phyloP scores from a whole-genome alignment of 2,888 invertebrate genomes.

The Glaucopsyche alexis region DNA sequence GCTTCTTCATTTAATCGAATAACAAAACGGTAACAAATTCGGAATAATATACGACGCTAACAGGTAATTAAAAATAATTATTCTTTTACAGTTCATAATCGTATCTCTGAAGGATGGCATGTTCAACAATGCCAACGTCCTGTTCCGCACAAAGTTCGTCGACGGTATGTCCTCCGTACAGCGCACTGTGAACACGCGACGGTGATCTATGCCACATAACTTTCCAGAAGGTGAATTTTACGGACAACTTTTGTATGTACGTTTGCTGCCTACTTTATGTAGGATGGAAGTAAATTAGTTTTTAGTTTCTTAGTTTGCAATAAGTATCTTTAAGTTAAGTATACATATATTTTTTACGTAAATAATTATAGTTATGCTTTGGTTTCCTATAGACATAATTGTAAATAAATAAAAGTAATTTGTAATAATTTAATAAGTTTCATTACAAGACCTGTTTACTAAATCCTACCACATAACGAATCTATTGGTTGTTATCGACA shows the following conservation, averaged over 20 bases:
- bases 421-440: neutral
- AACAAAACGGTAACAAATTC: too few relatives aligned
- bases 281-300: neutral
- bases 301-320: neutral
- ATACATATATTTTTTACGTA: neutral
- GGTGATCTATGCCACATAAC: constrained; percentile 34
- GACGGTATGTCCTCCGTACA: constrained; percentile 96
- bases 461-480: too few relatives aligned
- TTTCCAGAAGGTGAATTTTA: neutral
- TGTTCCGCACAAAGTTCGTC: constrained; percentile 95
- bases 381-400: neutral
- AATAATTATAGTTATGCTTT: neutral
- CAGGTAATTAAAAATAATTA: too few relatives aligned
- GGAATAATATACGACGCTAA: too few relatives aligned
- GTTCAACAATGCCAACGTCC: constrained; percentile 99
- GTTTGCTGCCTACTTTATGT: neutral
- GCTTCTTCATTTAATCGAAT: too few relatives aligned
- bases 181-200: constrained; percentile 73
- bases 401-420: constrained; percentile 11
- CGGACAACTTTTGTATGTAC: neutral
- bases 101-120: constrained; percentile 99
- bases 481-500: too few relatives aligned
- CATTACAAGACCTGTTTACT: neutral
- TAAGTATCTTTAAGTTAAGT: neutral
- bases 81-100: constrained; percentile 90